Evolutionary conservation across 2,888 invertebrate genomes (phyloP).

Genomic region (Cephalotes varians): DNA sequence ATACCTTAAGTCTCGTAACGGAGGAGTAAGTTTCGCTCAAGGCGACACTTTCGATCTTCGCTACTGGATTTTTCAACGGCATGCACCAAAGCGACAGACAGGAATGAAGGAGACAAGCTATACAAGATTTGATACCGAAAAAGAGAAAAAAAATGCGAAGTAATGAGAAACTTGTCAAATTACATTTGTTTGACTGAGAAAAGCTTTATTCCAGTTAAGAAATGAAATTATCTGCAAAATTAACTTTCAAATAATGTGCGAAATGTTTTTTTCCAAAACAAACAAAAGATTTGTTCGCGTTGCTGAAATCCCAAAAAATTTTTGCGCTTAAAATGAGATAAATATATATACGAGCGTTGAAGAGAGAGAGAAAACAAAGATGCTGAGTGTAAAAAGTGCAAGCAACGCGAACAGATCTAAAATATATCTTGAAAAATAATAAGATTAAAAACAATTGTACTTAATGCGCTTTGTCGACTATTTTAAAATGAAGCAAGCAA

Average conservation of each 20-base stretch:
- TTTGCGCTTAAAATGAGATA: too few relatives aligned
- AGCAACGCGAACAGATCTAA: too few relatives aligned
- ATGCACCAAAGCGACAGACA: slow-evolving; percentile 21
- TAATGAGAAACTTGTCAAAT: slow-evolving; percentile 15
- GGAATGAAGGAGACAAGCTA: slow-evolving; percentile 37
- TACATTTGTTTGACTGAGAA: not conserved
- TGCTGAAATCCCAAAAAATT: too few relatives aligned
- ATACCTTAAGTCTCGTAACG: slow-evolving; percentile 54
- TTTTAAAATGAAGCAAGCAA: slow-evolving; percentile 13
- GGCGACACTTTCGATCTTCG: slow-evolving; percentile 54
- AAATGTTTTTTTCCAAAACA: not conserved
- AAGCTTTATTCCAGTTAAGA: not conserved
- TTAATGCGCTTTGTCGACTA: not conserved
- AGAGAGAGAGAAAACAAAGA: too few relatives aligned
- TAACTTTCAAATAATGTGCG: not conserved
- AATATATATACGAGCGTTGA: too few relatives aligned
- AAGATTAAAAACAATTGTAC: not conserved
- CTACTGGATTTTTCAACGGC: slow-evolving; percentile 47
- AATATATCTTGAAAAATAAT: slow-evolving; percentile 1
- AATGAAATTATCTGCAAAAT: slow-evolving; percentile 9
- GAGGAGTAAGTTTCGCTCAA: slow-evolving; percentile 53
- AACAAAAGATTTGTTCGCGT: too few relatives aligned
- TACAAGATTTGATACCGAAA: slow-evolving; percentile 18
- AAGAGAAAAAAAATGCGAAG: not conserved
- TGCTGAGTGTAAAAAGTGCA: too few relatives aligned